Conservation (phyloP, 1,140 invertebrate genomes). For the Zaprionus taronus region DNA sequence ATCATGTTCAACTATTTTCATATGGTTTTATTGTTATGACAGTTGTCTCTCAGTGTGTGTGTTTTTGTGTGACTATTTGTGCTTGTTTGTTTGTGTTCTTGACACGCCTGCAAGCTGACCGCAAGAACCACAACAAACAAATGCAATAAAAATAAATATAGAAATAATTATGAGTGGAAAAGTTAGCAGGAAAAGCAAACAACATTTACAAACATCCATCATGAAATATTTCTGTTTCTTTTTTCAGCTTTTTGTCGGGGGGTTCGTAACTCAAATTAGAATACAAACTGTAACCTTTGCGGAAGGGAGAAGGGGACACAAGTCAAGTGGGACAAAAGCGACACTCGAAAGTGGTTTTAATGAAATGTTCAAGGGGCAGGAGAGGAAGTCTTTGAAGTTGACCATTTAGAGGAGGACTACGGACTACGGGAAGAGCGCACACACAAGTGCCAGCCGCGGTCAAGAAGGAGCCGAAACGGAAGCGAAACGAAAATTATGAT, state of each 20-base stretch:
- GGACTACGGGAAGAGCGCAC: slow-evolving; percentile 15
- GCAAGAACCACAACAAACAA: slow-evolving; percentile 65
- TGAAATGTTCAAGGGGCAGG: slow-evolving; percentile 54
- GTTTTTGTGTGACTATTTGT: slow-evolving; percentile 9
- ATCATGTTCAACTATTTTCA: slow-evolving; percentile 38
- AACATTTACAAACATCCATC: slow-evolving; percentile 23
- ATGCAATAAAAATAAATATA: slow-evolving; percentile 71
- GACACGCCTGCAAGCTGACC: slow-evolving; percentile 38
- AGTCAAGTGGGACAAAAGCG: slow-evolving; percentile 29
- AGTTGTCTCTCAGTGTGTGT: slow-evolving; percentile 10
- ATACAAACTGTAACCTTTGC: slow-evolving; percentile 54
- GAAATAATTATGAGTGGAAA: slow-evolving; percentile 63
- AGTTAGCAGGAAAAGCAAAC: slow-evolving; percentile 38
- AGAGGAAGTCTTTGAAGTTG: slow-evolving; percentile 61
- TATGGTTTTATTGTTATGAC: slow-evolving; percentile 27
- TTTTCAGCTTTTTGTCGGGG: slow-evolving; percentile 22
- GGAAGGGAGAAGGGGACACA: slow-evolving; percentile 29
- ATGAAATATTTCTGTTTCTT: slow-evolving; percentile 14
- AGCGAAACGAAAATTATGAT: slow-evolving; percentile 75
- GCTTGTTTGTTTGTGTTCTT: slow-evolving; percentile 10
- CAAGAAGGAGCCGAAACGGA: slow-evolving; percentile 49
- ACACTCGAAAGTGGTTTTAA: slow-evolving; percentile 57
- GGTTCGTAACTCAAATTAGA: slow-evolving; percentile 47
- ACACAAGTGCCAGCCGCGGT: slow-evolving; percentile 42
- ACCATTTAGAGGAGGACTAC: slow-evolving; percentile 40